A percentile compares a stretch with the other conserved stretches of the same genome.
Conservation (phyloP, 2,888 invertebrate genomes). For the Aspidapion aeneum region DNA sequence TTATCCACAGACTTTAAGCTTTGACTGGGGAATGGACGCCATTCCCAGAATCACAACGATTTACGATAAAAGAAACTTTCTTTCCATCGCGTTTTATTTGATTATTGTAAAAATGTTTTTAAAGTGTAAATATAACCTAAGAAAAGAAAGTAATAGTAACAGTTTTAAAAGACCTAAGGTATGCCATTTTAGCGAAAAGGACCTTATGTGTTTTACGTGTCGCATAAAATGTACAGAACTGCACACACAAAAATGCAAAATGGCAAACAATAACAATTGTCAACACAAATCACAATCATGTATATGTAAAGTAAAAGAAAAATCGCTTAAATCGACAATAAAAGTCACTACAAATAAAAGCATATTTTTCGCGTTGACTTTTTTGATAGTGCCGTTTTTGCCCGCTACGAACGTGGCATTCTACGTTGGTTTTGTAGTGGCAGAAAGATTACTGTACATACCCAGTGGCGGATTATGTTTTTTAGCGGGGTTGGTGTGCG, state of each 20-base stretch:
- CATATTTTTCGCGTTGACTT: constrained; percentile 58
- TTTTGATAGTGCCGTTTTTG: constrained; percentile 88
- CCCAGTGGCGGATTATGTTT: constrained; percentile 95
- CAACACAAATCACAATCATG: constrained; percentile 53
- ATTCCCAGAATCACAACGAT: constrained; percentile 79
- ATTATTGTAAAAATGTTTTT: constrained; percentile 31
- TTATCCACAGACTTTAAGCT: constrained; percentile 85
- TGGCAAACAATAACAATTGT: constrained; percentile 69
- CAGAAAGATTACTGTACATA: constrained; percentile 92
- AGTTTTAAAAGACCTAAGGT: constrained; percentile 39
- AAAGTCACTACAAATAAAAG: constrained; percentile 12
- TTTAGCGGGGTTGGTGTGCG: constrained; percentile 73
- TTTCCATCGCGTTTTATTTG: constrained; percentile 70
- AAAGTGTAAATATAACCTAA: constrained; percentile 10
- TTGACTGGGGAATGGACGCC: constrained; percentile 99
- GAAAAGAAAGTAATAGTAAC: constrained; percentile 1
- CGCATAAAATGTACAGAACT: constrained; percentile 36
- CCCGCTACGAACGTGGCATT: constrained; percentile 96
- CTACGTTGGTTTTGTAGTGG: constrained; percentile 97
- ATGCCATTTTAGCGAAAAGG: constrained; percentile 63
- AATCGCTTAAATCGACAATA: background rate
- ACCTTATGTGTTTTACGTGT: constrained; percentile 30
- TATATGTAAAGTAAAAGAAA: constrained; percentile 41
- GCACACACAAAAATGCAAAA: constrained; percentile 66
- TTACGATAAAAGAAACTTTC: constrained; percentile 75